Evolutionary conservation across 2,888 invertebrate species (phyloP).

Genomic region (Macaria liturata): DNA sequence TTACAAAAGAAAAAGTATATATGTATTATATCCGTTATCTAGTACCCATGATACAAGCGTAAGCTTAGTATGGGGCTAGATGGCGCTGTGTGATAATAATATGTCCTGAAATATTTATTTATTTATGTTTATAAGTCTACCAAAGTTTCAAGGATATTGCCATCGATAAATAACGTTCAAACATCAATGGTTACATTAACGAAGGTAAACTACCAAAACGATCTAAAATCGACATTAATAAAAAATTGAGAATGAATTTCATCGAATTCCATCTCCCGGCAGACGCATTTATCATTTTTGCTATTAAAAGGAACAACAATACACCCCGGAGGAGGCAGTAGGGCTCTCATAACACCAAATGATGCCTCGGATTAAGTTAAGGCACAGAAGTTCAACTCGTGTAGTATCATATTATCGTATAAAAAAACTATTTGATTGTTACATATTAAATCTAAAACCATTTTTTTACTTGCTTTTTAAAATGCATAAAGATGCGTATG

Average conservation of each 20-base stretch:
- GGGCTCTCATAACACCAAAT: conserved; percentile 79
- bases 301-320: conserved; percentile 77
- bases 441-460: too few relatives aligned
- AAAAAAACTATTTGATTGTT: too few relatives aligned
- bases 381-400: background rate
- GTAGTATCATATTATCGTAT: too few relatives aligned
- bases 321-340: conserved; percentile 75
- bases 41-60: too few relatives aligned
- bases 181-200: conserved; percentile 24
- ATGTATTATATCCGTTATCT: too few relatives aligned
- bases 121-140: too few relatives aligned
- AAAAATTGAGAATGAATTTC: conserved; percentile 47
- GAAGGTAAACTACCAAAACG: conserved; percentile 25
- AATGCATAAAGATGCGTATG: too few relatives aligned
- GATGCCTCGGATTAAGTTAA: conserved; percentile 35
- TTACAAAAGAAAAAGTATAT: too few relatives aligned
- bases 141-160: background rate
- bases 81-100: too few relatives aligned
- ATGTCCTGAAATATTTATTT: too few relatives aligned
- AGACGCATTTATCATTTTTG: conserved; percentile 80
- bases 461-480: too few relatives aligned
- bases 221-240: conserved; percentile 35
- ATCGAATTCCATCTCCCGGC: conserved; percentile 59
- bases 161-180: conserved; percentile 17
- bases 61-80: too few relatives aligned